Evolutionary conservation across 2,888 invertebrate species (phyloP).

Genomic region (Tachystola acroxantha): DNA sequence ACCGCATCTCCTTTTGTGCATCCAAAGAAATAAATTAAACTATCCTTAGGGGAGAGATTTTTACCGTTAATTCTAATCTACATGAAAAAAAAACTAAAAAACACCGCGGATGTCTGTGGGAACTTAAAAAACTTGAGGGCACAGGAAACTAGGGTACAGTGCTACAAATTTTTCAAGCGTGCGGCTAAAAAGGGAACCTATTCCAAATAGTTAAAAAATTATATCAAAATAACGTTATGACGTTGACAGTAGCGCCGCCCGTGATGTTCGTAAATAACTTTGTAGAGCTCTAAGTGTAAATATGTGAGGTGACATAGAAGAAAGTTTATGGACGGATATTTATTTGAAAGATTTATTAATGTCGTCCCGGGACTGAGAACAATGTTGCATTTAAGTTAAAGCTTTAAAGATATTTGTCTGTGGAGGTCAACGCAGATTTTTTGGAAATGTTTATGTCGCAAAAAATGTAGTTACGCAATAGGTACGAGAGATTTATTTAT

Average conservation of each 20-base stretch:
- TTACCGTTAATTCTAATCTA: constrained; percentile 73
- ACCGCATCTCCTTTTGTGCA: constrained; percentile 66
- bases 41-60: constrained; percentile 67
- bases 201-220: no score
- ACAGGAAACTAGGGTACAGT: constrained; percentile 32
- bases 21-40: constrained; percentile 72
- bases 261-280: no score
- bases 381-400: not conserved
- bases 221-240: no score
- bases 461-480: no score
- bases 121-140: constrained; percentile 58
- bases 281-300: constrained; percentile 53
- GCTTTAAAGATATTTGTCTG: no score
- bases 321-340: constrained; percentile 60
- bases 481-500: no score
- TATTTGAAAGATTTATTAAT: constrained; percentile 58
- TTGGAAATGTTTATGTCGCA: no score
- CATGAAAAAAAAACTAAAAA: constrained; percentile 61
- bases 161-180: no score
- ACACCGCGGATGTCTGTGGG: constrained; percentile 59
- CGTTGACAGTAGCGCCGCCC: no score
- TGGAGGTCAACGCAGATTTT: not conserved
- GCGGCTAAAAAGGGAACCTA: no score
- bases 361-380: constrained; percentile 1
- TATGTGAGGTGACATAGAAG: constrained; percentile 62